Conservation (phyloP, 2,113 vertebrate genomes). For the Sinocyclocheilus grahami region DNA sequence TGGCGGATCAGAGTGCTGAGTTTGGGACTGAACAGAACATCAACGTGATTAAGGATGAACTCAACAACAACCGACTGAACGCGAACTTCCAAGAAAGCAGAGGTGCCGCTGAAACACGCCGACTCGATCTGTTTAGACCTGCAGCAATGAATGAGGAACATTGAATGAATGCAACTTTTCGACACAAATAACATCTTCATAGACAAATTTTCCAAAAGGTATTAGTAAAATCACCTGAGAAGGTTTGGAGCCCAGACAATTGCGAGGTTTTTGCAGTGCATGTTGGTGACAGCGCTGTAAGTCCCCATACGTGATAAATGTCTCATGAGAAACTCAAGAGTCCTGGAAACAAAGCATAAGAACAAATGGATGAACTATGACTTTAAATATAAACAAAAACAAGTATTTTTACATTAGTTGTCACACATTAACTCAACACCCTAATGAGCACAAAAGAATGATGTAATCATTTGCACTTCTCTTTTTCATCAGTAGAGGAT, state of each 20-base stretch:
- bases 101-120: conserved; percentile 95
- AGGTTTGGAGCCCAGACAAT: conserved; percentile 98
- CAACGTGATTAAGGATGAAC: conserved; percentile 95
- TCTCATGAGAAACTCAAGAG: conserved; percentile 96
- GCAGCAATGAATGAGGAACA: conserved; percentile 52
- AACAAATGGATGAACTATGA: background rate
- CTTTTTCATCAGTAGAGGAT: conserved; percentile 61
- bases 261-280: conserved; percentile 96
- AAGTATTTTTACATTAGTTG: background rate
- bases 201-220: background rate
- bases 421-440: background rate
- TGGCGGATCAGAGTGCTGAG: conserved; percentile 90
- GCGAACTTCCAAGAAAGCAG: conserved; percentile 97
- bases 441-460: background rate
- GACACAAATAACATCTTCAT: background rate
- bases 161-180: background rate
- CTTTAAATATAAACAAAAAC: background rate
- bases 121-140: conserved; percentile 98
- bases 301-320: conserved; percentile 90
- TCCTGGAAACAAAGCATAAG: conserved; percentile 76
- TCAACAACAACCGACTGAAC: conserved; percentile 98
- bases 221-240: conserved; percentile 78
- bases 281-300: conserved; percentile 91
- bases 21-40: conserved; percentile 93
- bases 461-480: conserved; percentile 37